Conservation (phyloP, 30 jellyfish, hydroid and myxozoan species). For the Sanderia malayensis region DNA sequence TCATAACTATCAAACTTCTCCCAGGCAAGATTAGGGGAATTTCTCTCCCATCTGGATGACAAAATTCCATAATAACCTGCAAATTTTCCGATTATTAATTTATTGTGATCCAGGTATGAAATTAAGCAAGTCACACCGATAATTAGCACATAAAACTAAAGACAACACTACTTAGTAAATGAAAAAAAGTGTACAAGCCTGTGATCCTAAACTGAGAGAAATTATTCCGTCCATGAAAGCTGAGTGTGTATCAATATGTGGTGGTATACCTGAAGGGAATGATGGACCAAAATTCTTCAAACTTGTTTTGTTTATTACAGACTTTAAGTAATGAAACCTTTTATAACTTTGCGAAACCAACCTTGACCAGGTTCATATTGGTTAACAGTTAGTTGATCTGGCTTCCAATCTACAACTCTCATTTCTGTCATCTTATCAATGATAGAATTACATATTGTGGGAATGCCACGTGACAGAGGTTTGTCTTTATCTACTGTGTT, state of each 20-base stretch:
- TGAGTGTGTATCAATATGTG: constrained; percentile 96
- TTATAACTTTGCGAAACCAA: too few relatives aligned
- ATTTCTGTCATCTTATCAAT: constrained; percentile 55
- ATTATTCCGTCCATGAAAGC: constrained; percentile 93
- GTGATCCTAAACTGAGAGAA: constrained; percentile 86
- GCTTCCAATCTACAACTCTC: constrained; percentile 54
- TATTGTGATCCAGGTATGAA: too few relatives aligned
- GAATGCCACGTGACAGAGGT: constrained; percentile 78
- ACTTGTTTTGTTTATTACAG: too few relatives aligned
- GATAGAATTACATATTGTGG: constrained; percentile 54
- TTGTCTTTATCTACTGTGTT: constrained; percentile 69
- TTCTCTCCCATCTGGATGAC: constrained; percentile 67
- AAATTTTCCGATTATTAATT: too few relatives aligned
- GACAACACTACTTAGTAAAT: not conserved
- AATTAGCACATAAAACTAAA: not conserved
- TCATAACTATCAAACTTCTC: constrained; percentile 87
- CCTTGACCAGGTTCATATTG: constrained; percentile 96
- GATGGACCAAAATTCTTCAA: too few relatives aligned
- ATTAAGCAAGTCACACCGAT: not conserved
- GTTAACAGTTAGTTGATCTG: constrained; percentile 97
- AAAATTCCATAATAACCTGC: constrained; percentile 95
- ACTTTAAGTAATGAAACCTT: too few relatives aligned
- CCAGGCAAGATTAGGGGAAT: constrained; percentile 61
- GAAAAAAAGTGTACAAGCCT: constrained; percentile 27
- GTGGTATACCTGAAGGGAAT: constrained; percentile 99